A percentile compares a stretch with the other conserved stretches of the same genome.
These are phyloP conservation scores for Limnephilus lunatus DNA, from an alignment of 2,888 invertebrate species.

Conservation along the genomic window DNA sequence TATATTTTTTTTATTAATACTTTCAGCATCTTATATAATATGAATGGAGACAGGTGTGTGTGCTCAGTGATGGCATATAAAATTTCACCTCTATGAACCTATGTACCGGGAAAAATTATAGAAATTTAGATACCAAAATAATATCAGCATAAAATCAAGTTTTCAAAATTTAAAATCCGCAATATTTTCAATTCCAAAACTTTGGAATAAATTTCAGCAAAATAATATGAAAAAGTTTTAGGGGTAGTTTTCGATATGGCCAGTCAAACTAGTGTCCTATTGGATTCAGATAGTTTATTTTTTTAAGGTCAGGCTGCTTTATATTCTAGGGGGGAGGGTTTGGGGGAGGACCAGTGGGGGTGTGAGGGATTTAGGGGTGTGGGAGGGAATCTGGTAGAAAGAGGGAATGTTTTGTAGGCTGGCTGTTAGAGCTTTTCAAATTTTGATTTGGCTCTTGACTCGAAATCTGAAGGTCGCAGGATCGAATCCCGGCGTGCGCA, in stretches of 20 bases:
- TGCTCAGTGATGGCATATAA: too few relatives aligned
- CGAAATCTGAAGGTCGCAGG: too few relatives aligned
- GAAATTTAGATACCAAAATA: background rate
- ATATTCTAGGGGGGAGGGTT: background rate
- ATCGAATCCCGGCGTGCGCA: too few relatives aligned
- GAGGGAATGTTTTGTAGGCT: background rate
- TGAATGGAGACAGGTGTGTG: too few relatives aligned
- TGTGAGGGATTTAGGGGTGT: too few relatives aligned
- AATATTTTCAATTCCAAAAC: background rate
- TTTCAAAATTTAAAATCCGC: background rate
- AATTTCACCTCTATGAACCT: too few relatives aligned
- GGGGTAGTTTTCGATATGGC: background rate
- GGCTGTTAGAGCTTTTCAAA: background rate
- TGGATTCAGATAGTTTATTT: conserved; percentile 7
- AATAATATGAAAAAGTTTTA: background rate
- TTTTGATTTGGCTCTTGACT: background rate
- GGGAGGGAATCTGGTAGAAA: background rate
- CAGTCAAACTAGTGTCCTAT: background rate
- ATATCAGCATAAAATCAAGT: background rate
- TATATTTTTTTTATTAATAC: too few relatives aligned
- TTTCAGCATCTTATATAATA: too few relatives aligned
- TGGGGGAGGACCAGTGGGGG: background rate
- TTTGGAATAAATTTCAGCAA: background rate
- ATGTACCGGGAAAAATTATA: too few relatives aligned
- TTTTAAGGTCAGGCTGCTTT: conserved; percentile 24